These are phyloP conservation scores for Andrena cerasifolii DNA, from an alignment of 1,140 invertebrate genomes.

Conservation along the genomic window DNA sequence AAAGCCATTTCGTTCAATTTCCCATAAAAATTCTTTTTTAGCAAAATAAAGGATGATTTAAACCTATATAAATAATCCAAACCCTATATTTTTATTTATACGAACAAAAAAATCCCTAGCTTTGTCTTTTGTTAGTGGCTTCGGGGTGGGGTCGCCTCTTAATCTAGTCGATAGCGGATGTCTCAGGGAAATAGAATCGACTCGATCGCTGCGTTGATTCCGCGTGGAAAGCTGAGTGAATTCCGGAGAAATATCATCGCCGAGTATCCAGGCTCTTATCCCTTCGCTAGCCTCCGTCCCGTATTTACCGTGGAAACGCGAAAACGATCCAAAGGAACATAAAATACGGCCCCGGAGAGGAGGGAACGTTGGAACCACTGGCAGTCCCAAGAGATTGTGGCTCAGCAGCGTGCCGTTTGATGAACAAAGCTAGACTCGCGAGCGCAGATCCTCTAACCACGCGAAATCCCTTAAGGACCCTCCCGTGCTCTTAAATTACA, in stretches of 20 bases:
- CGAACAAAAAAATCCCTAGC: too few relatives aligned
- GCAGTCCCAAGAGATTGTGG: conserved; percentile 26
- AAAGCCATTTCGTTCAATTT: too few relatives aligned
- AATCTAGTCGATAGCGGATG: too few relatives aligned
- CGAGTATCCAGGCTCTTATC: background rate
- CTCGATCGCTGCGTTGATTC: too few relatives aligned
- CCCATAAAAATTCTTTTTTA: too few relatives aligned
- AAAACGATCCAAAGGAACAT: background rate
- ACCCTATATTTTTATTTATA: too few relatives aligned
- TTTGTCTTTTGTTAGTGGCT: too few relatives aligned
- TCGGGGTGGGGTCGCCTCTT: too few relatives aligned
- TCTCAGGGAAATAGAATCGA: too few relatives aligned
- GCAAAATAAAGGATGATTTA: too few relatives aligned
- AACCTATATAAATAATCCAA: too few relatives aligned
- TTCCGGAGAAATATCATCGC: background rate
- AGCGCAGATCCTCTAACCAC: background rate
- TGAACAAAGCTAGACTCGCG: conserved; percentile 8
- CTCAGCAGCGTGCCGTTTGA: conserved; percentile 11
- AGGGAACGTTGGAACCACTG: background rate
- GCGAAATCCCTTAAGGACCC: conserved; percentile 49
- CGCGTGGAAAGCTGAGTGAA: too few relatives aligned
- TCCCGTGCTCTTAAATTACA: conserved; percentile 52
- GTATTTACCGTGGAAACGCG: background rate
- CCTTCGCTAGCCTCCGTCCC: background rate
- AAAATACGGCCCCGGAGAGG: background rate